These are phyloP conservation scores for Urosaurus nigricauda DNA, from an alignment of 2,797 vertebrate genomes.

Conservation along the genomic window DNA sequence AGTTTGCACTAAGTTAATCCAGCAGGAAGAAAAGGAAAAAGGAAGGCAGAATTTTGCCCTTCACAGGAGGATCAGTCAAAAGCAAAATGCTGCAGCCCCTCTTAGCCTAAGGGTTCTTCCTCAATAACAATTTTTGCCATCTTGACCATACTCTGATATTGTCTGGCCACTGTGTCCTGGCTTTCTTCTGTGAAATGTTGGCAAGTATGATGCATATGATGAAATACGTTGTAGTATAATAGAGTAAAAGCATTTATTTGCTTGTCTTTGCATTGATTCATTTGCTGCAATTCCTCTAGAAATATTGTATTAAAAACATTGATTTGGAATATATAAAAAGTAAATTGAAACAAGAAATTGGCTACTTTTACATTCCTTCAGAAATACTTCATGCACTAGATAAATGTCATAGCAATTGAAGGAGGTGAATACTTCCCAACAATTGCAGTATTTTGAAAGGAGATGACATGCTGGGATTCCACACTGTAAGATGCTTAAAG, in stretches of 20 bases:
- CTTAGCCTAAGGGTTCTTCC: too few species aligned
- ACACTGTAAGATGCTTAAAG: slow-evolving; percentile 1
- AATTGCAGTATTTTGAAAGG: not conserved
- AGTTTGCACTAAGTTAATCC: too few species aligned
- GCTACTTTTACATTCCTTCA: not conserved
- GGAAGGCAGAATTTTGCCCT: too few species aligned
- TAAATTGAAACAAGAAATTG: not conserved
- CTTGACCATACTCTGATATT: too few species aligned
- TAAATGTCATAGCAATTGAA: not conserved
- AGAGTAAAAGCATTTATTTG: not conserved
- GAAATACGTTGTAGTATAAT: too few species aligned
- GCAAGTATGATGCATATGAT: too few species aligned
- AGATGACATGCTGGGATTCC: not conserved
- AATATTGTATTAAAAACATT: not conserved
- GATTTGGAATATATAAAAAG: not conserved
- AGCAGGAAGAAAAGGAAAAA: too few species aligned
- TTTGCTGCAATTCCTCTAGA: not conserved
- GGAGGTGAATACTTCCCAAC: not conserved
- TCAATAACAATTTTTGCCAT: too few species aligned
- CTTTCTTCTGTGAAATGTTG: too few species aligned
- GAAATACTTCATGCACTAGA: slow-evolving; percentile 15
- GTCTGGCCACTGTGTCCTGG: too few species aligned
- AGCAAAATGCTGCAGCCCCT: too few species aligned
- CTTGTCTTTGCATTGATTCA: not conserved
- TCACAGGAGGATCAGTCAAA: too few species aligned